Percentiles rank a stretch among this genome's conserved stretches.
phyloP scores from a whole-genome alignment of 2,113 vertebrate species.

The Perca fluviatilis region DNA sequence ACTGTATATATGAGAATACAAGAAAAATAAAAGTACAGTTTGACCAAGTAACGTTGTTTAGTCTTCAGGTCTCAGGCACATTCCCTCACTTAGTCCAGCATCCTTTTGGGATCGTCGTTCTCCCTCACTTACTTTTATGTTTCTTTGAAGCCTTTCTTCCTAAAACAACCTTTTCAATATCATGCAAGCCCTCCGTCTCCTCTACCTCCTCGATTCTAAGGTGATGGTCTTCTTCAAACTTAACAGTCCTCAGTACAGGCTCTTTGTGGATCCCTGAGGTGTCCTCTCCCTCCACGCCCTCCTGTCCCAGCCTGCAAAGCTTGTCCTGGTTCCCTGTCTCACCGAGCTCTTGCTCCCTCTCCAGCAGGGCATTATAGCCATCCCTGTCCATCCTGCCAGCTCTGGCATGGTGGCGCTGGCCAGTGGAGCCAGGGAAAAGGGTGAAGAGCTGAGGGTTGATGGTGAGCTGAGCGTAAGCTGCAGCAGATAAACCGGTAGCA shows the following conservation, averaged over 20 bases:
- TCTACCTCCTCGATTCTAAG: slow-evolving; percentile 21
- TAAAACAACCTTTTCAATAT: slow-evolving; percentile 37
- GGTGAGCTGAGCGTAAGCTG: slow-evolving; percentile 44
- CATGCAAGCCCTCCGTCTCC: slow-evolving; percentile 23
- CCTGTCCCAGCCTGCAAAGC: slow-evolving; percentile 15
- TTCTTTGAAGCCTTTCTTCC: slow-evolving; percentile 62
- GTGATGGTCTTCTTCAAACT: slow-evolving; percentile 24
- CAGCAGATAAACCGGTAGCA: slow-evolving; percentile 29
- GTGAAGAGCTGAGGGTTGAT: slow-evolving; percentile 50
- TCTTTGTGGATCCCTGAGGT: slow-evolving; percentile 40
- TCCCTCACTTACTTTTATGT: slow-evolving; percentile 58
- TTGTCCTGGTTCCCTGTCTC: slow-evolving; percentile 24
- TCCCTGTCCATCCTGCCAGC: slow-evolving; percentile 26
- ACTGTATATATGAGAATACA: neutral
- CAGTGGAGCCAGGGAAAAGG: slow-evolving; percentile 34
- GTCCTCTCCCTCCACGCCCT: slow-evolving; percentile 22
- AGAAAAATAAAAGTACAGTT: slow-evolving; percentile 11
- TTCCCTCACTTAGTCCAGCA: slow-evolving; percentile 18
- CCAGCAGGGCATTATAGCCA: neutral
- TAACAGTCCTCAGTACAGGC: slow-evolving; percentile 31
- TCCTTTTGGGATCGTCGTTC: slow-evolving; percentile 5
- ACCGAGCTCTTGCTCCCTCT: slow-evolving; percentile 13
- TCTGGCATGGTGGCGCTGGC: slow-evolving; percentile 6
- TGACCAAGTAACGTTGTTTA: neutral
- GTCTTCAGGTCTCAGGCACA: slow-evolving; percentile 13